Evolutionary conservation across 1,140 invertebrate species (phyloP), one percentile per base, ranked within the genome.

Genomic region (Steinernema khuongi): DNA sequence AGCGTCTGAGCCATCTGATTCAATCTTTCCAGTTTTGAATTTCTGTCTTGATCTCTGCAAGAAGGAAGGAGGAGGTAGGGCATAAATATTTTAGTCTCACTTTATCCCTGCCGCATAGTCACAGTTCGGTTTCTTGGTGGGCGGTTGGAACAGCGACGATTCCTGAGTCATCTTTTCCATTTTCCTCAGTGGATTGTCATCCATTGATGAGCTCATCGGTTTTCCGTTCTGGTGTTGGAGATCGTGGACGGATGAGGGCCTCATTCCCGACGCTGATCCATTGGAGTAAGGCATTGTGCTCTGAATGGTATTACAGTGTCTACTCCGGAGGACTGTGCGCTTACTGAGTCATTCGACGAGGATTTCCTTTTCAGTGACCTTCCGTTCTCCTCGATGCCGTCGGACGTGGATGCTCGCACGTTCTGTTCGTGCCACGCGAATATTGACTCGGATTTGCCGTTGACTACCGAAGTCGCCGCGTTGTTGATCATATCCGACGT

Each of bases 351-450:
- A 60, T 22, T 22, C 26, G 50, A 17, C 4, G 50, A 60, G 4
- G 50, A 14, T 60, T 60, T 60, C 19, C 50, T 7, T 60, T 60
- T 60, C 50, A 60, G 26, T 22, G 50, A 60, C 50, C 50, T 7
- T 7, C 50, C 50, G 50, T 60, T 60, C 26, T 60, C 22, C 4
- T 60, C 50, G 14, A 7, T 22, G 50, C 7, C 7, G 4, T 22
- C 50, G 50, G 50, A 60, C 4, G 50, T 60, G 7, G 50, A 60
- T 22, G 50, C 14, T 7, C 26, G 50, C 14, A 60, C 50, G 26
- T 60, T 60, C 50, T 60, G 50, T 22, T 60, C 50, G 50, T 60
- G 50, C 50, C 50, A 60, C 11, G 50, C 50, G 26, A 60, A 60
- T n/a, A 60, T 60, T 26, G 50, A 60, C 2, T 60, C 50, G 4